Evolutionary conservation across 2,113 vertebrate genomes (phyloP), one percentile per base, ranked within the genome.

Genomic region (Trematomus loennbergii): DNA sequence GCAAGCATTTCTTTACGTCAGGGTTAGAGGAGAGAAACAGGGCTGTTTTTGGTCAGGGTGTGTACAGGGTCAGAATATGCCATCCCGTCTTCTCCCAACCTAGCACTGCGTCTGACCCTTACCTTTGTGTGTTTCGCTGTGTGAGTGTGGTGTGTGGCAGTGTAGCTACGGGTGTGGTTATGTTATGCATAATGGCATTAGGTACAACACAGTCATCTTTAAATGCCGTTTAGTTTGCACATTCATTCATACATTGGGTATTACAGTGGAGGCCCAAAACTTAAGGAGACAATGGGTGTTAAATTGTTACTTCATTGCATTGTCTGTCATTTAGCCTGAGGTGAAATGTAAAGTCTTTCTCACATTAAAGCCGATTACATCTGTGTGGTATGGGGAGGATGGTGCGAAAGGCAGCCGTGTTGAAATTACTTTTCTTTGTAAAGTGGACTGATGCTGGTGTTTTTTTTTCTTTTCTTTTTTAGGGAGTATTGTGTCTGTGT

Each of bases 371-470:
- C 75, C 79, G 69, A 22, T 40, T 55, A 25, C 48, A 75, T 58
- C 16, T 65, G 58, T 29, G 68, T 40, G 49, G 60, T 40, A 46
- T 59, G 60, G 48, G 12, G 48, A 59, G 54, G 36, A 46, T 78
- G 61, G 11, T n/a, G 77, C 69, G 59, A 84, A 74, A 83, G 77
- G 83, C 68, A 75, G 63, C 66, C 9, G 40, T 90, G 82, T 87
- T 84, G 83, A 85, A 78, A 88, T 91, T 85, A 79, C 82, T 70
- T 87, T 92, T 90, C 84, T 91, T 86, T 87, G 80, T 90, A 81
- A 86, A 84, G 79, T 89, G 74, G 78, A 89, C 87, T 92, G 89
- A 92, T 92, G 93, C 93, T 94, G 91, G 89, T 89, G 85, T 87
- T 54, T 22, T 54, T 60, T 57, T 74, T 62, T 20, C 20, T 54